Base-by-base conservation (phyloP, 1,140 invertebrate genomes). In the Phortica variegata region DNA sequence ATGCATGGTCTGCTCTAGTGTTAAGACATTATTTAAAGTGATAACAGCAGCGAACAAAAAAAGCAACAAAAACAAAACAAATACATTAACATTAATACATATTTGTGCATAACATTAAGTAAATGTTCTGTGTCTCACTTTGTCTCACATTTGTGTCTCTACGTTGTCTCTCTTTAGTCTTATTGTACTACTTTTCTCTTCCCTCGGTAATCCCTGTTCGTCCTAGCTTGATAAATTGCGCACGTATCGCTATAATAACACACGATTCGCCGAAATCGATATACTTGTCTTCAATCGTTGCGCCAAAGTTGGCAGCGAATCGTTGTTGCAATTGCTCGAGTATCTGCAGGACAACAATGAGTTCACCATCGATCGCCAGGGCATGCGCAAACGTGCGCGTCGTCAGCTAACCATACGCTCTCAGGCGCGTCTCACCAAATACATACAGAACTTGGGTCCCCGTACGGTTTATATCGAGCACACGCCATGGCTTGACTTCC, bases 291-390 rank as follows among this genome's bases (percentile, higher is more conserved):
- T 93, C 77, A 92, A 93, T 75, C 80, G 91, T 6, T 90, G 92
- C 12, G 91, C 91, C 3, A 94, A 94, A 79, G 89, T 91, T n/a
- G 89, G 89, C 34, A 89, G 87, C 39, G 90, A 93, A 71, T 90
- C 90, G 0, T 86, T 93, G 43, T 87, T 92, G 85, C 88, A 93
- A 63, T 80, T 94, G 2, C 76, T 93, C 19, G 84, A 89, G 9
- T 79, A 87, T 40, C 81, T 75, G 12, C 56, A 70, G 47, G 15
- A 54, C 6, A 46, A 68, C 12, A 70, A 74, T 37, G 26, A 58
- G 23, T 56, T 70, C 8, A 15, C 33, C 4, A 40, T 74, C 8
- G 63, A 65, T 39, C 52, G 49, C 2, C 18, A 37, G 6, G 70
- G 70, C 8, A 5, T 65, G 0, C 21, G n/a, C 2, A 46, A 41